These are phyloP conservation scores for Hesperia comma DNA, from an alignment of 2,888 invertebrate genomes.

Conservation along the genomic window DNA sequence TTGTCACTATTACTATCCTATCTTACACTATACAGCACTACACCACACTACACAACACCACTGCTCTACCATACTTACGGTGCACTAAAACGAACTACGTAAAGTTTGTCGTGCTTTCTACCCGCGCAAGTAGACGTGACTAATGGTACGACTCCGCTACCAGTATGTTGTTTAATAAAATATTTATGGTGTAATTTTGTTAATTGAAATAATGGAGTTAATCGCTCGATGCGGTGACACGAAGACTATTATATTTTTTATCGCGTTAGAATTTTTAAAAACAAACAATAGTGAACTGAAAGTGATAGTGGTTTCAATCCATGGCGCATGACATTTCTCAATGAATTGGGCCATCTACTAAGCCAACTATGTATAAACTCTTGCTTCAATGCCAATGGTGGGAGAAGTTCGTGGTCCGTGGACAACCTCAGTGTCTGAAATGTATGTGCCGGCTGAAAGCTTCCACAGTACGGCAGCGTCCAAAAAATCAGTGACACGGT, in stretches of 20 bases:
- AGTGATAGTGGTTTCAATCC: neutral
- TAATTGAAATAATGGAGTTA: conserved; percentile 1
- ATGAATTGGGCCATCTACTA: too few relatives aligned
- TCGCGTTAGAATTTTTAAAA: neutral
- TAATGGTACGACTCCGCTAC: neutral
- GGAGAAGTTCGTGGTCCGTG: too few relatives aligned
- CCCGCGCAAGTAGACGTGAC: neutral
- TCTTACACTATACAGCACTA: conserved; percentile 39
- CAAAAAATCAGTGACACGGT: too few relatives aligned
- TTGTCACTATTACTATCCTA: conserved; percentile 53
- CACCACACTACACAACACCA: conserved; percentile 29
- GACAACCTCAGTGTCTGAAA: too few relatives aligned
- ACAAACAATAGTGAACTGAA: neutral
- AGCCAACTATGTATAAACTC: too few relatives aligned
- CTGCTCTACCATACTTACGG: neutral
- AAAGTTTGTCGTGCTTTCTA: neutral
- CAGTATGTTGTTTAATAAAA: conserved; percentile 1
- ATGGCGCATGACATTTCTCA: too few relatives aligned
- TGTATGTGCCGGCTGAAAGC: too few relatives aligned
- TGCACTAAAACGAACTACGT: neutral
- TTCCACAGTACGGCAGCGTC: too few relatives aligned
- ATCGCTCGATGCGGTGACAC: conserved; percentile 9
- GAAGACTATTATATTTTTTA: neutral
- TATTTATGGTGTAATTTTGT: conserved; percentile 5
- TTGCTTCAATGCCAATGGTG: too few relatives aligned